Percentiles rank a stretch among this genome's conserved stretches.
Conservation (phyloP, 2,113 vertebrate genomes). For the Cryptotis parvus region DNA sequence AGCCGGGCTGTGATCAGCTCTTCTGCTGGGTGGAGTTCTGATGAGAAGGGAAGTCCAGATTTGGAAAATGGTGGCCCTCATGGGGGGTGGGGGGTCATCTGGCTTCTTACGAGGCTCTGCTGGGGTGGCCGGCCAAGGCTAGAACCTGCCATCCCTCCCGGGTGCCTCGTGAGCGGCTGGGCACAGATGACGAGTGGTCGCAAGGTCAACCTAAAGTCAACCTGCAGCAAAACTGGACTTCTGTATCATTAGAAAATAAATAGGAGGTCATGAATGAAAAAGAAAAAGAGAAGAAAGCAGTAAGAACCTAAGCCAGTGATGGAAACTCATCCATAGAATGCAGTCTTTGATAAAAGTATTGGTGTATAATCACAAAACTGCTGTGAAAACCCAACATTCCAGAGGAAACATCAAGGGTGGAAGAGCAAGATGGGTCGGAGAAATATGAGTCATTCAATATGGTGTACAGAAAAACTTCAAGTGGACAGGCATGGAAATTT, state of each 20-base stretch:
- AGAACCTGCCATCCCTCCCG: too few species aligned
- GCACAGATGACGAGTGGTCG: too few species aligned
- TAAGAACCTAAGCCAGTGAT: not conserved
- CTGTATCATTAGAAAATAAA: not conserved
- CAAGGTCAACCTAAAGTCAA: too few species aligned
- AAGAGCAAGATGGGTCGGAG: not conserved
- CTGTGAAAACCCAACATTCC: not conserved
- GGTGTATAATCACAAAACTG: rapidly evolving
- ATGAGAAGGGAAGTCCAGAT: too few species aligned
- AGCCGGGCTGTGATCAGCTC: too few species aligned
- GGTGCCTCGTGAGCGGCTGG: too few species aligned
- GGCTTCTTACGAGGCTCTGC: too few species aligned
- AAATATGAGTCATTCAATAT: not conserved
- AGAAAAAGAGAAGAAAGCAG: not conserved
- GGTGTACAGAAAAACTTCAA: not conserved
- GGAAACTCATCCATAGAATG: not conserved
- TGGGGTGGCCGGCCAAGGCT: too few species aligned
- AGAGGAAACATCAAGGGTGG: not conserved
- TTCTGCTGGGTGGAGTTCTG: too few species aligned
- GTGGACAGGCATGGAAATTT: not conserved
- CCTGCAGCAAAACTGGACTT: too few species aligned
- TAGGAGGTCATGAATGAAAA: not conserved
- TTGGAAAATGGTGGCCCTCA: too few species aligned
- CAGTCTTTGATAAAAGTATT: not conserved
- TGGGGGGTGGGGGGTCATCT: too few species aligned